These are phyloP conservation scores for Montipora capitata DNA, from an alignment of 92 coral and sea anemone species.

Conservation along the genomic window DNA sequence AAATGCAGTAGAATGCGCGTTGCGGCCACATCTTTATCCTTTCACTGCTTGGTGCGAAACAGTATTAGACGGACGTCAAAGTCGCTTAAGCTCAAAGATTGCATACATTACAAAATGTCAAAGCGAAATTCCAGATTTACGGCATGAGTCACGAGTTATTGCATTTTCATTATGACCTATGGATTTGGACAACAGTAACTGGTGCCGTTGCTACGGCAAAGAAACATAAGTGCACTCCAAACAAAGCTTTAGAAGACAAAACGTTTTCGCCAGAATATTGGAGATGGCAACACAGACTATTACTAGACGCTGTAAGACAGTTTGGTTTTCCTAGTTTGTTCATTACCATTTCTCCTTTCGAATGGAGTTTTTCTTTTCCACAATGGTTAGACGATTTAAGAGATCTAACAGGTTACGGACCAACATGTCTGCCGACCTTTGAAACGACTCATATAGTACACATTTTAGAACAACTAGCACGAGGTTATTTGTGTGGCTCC, in stretches of 20 bases:
- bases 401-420: conserved; percentile 29
- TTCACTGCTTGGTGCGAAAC: conserved; percentile 56
- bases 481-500: conserved; percentile 58
- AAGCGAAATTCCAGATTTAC: conserved; percentile 17
- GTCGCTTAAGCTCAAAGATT: conserved; percentile 28
- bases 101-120: conserved; percentile 12
- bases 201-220: conserved; percentile 64
- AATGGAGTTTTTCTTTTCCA: conserved; percentile 82
- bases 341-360: conserved; percentile 73
- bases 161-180: conserved; percentile 75
- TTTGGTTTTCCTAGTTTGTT: conserved; percentile 73
- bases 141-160: conserved; percentile 49
- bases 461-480: conserved; percentile 11
- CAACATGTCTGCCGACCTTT: conserved; percentile 32
- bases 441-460: conserved; percentile 62
- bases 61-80: conserved; percentile 21
- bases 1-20: conserved; percentile 49
- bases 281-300: conserved; percentile 74
- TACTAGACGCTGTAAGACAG: conserved; percentile 77
- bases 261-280: conserved; percentile 70
- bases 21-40: conserved; percentile 70
- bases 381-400: conserved; percentile 30
- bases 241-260: conserved; percentile 64
- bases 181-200: conserved; percentile 64
- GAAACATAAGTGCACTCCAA: conserved; percentile 44